A percentile compares a stretch with the other conserved stretches of the same genome.
phyloP scores from a whole-genome alignment of 2,113 vertebrate species.

The Onychorhynchus coronatus region DNA sequence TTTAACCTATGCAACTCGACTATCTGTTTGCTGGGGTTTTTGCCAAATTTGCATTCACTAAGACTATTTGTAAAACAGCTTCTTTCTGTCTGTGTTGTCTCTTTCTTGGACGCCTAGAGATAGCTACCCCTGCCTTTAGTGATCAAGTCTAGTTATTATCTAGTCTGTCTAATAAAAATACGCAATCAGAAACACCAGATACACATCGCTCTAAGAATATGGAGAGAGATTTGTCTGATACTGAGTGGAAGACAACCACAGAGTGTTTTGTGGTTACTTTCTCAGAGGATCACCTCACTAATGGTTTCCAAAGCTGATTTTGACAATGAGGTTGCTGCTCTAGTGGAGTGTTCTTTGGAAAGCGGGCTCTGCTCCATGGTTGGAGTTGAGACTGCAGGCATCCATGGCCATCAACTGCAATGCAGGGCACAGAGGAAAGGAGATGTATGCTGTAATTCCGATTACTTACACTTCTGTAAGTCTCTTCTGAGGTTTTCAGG shows the following conservation, averaged over 20 bases:
- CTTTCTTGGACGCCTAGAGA: not conserved
- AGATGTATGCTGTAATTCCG: not conserved
- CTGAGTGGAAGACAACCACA: not conserved
- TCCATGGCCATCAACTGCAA: not conserved
- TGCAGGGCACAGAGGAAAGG: not conserved
- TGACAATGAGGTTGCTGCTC: not conserved
- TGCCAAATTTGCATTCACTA: not conserved
- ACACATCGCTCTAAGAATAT: not conserved
- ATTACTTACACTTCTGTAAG: rapidly evolving
- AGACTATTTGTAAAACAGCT: not conserved
- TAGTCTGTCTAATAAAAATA: not conserved
- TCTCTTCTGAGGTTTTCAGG: not conserved
- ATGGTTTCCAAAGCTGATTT: not conserved
- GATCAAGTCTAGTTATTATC: not conserved
- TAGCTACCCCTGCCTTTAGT: not conserved
- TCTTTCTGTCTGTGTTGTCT: not conserved
- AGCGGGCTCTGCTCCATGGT: rapidly evolving
- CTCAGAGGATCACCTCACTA: not conserved
- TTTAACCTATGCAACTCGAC: not conserved
- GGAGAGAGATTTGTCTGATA: not conserved
- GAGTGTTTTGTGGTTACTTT: not conserved
- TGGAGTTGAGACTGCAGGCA: not conserved
- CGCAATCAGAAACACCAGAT: rapidly evolving
- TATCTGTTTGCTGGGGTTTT: not conserved
- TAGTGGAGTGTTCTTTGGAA: not conserved